Base-by-base conservation (phyloP, 2,888 invertebrate genomes). In the Mycalesis mineus region DNA sequence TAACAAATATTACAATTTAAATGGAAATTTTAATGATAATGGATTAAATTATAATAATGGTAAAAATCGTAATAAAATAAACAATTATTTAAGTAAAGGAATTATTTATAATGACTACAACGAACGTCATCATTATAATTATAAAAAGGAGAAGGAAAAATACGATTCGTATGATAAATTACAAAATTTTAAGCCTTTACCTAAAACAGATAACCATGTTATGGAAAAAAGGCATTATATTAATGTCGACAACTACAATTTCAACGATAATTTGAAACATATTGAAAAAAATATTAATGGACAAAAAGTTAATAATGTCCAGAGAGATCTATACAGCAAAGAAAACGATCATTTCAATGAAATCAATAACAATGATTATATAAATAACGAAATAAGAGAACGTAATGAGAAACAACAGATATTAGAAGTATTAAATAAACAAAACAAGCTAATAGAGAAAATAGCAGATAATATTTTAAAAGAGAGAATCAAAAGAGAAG, bases 391-490 rank as follows among this genome's bases (percentile, higher is more conserved):
- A 8, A 22, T n/a, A 17, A n/a, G 39, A 51, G 29, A 47, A 39
- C 15, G 36, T 47, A 14, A 50, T 42, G 42, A 51, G 33, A 37
- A 40, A n/a, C 28, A 65, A 0, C 55, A 72, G 2, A 48, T 77
- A 0, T 60, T 77, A 0, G 48, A 65, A 0, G 58, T 69, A 37
- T 22, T 79, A 6, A 48, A 47, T 0, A 55, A 44, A 31, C 64
- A 64, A 36, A 64, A 60, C 11, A 41, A 42, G 8, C 29, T 62
- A 7, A 47, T 65, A 15, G 58, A 61, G 11, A 58, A 41, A 40
- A 44, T 62, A n/a, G 42, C 41, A 1, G 49, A 37, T 7, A 7
- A 39, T n/a, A 15, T 62, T 1, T 28, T 48, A 14, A 39, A 40
- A 47, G 22, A 9, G 0, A 7, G n/a, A 15, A 37, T 28, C 29